Base-by-base conservation (phyloP, 2,888 invertebrate species). In the Ophion slaviceki region DNA sequence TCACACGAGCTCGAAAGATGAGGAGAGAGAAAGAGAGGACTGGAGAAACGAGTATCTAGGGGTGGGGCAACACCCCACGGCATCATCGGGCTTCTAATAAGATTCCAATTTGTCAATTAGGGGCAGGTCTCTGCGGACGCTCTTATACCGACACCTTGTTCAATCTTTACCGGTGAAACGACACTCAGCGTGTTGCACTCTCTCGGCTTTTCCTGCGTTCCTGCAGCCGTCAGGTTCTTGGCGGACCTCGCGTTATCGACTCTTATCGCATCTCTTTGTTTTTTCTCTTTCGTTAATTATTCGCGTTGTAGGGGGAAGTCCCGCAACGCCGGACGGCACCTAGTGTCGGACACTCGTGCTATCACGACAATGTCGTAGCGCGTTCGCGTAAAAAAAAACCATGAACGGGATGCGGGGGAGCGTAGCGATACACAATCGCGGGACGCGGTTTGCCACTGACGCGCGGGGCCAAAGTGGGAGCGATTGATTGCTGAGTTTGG, bases 51-150 rank as follows among this genome's bases (percentile, higher is more conserved):
- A 70, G 70, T 47, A 75, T 81, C 62, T 45, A 61, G 68, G 53
- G 81, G 68, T 84, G 59, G 81, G 77, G 82, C 66, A 94, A 89
- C 90, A 89, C 91, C 82, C 82, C 85, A 89, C 94, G 95, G 94
- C 94, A 89, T 88, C 89, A 88, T 86, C 95, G 95, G 90, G 91
- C 91, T 92, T 92, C 93, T 96, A 96, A 96, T 96, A 95, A 96
- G 95, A 95, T 95, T 96, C 96, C 95, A 96, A 96, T 96, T 96
- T 96, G 96, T 96, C 96, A 96, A 96, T 96, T 96, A 96, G 95
- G 95, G 95, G 95, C 95, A 92, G 92, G 92, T 91, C 84, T 86
- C 75, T n/a, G 90, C 92, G 90, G 89, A 87, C 88, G 40, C 80
- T 80, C 70, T 66, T 89, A 88, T 84, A 89, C 89, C 88, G 88